A percentile compares a stretch with the other conserved stretches of the same genome.
phyloP scores from a whole-genome alignment of 1,140 invertebrate species.

The Hypsibius dujardini region DNA sequence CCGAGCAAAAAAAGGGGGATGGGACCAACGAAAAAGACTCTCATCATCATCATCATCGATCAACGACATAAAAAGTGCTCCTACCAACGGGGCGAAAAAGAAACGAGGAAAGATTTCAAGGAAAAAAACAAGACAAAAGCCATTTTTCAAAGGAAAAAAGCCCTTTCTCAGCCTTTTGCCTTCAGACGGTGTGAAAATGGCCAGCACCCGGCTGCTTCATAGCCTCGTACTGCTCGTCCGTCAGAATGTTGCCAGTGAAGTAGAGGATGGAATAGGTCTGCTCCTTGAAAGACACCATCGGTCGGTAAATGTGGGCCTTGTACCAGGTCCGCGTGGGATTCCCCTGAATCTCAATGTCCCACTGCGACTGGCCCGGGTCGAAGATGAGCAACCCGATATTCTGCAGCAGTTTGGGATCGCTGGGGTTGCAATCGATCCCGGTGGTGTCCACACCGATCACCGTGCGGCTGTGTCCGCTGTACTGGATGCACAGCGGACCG shows the following conservation, averaged over 20 bases:
- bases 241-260: conserved; percentile 1
- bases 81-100: too few species aligned
- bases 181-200: too few species aligned
- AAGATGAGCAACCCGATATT: conserved; percentile 10
- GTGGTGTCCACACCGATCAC: conserved; percentile 4
- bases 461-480: background rate
- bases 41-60: too few species aligned
- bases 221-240: background rate
- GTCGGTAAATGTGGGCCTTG: background rate
- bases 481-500: conserved; percentile 3
- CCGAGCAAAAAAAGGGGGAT: too few species aligned
- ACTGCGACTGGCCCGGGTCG: background rate
- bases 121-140: too few species aligned
- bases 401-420: background rate
- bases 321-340: conserved; percentile 1
- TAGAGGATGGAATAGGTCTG: background rate
- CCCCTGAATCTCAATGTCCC: background rate
- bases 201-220: background rate
- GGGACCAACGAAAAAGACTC: too few species aligned
- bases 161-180: too few species aligned
- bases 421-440: background rate
- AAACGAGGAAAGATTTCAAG: too few species aligned
- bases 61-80: too few species aligned
- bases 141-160: too few species aligned
- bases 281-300: conserved; percentile 3